phyloP scores from a whole-genome alignment of 2,888 invertebrate species.

The Drosophila barbarae region DNA sequence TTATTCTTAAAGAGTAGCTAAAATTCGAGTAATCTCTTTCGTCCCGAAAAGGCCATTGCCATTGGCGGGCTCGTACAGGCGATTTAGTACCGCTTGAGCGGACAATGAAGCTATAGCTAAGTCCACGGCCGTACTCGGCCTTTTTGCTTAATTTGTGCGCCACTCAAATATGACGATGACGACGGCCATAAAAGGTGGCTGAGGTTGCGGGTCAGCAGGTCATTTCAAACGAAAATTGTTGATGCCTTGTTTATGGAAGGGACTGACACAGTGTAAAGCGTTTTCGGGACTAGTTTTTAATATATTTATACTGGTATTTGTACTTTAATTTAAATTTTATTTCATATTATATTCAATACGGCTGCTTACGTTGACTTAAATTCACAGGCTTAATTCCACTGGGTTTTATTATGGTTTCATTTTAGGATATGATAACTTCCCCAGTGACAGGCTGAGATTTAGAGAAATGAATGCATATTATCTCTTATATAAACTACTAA shows the following conservation, averaged over 20 bases:
- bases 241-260: slow-evolving; percentile 40
- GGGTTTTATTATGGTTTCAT: not conserved
- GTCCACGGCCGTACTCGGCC: slow-evolving; percentile 31
- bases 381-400: too few relatives aligned
- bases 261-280: slow-evolving; percentile 31
- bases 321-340: not conserved
- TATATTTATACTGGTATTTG: not conserved
- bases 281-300: not conserved
- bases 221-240: slow-evolving; percentile 32
- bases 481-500: not conserved
- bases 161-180: slow-evolving; percentile 23
- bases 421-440: not conserved
- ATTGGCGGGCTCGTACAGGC: slow-evolving; percentile 42
- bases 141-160: slow-evolving; percentile 55
- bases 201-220: slow-evolving; percentile 21
- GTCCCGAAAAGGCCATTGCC: slow-evolving; percentile 23
- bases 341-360: not conserved
- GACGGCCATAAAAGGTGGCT: slow-evolving; percentile 20
- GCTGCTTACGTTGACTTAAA: not conserved
- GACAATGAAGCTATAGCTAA: slow-evolving; percentile 49
- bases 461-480: not conserved
- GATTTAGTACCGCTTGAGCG: slow-evolving; percentile 62
- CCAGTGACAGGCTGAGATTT: not conserved
- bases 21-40: not conserved
- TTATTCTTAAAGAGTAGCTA: too few relatives aligned